These are phyloP conservation scores for Eptesicus fuscus DNA, from an alignment of 2,113 vertebrate species.

Conservation along the genomic window DNA sequence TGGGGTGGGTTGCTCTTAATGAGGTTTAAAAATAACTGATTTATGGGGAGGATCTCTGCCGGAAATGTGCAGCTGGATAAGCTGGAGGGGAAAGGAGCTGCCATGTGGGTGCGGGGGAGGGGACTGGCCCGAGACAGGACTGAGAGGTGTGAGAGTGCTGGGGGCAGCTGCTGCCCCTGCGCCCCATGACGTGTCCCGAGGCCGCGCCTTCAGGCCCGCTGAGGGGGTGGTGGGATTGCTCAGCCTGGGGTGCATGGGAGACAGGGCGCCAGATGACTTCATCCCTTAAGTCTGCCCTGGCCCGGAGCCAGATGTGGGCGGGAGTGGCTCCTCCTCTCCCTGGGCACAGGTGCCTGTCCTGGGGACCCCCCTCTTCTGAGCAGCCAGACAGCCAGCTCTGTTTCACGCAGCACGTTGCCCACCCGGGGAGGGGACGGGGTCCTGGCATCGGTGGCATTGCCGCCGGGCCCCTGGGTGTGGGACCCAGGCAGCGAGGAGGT, in stretches of 20 bases:
- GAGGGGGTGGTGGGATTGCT: background rate
- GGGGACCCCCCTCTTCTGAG: background rate
- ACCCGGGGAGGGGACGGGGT: background rate
- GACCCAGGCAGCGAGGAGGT: background rate
- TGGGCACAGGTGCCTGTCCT: background rate
- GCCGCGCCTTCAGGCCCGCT: background rate
- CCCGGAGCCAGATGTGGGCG: background rate
- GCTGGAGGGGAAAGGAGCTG: background rate
- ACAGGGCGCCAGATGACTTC: background rate
- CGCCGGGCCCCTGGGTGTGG: background rate
- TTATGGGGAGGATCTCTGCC: slow-evolving; percentile 19
- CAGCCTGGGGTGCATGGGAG: background rate
- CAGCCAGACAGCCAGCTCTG: background rate
- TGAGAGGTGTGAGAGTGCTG: background rate
- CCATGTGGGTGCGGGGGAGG: background rate
- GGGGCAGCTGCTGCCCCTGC: background rate
- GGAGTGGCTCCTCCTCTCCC: background rate
- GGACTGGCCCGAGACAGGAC: background rate
- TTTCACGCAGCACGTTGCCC: background rate
- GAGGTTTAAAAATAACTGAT: slow-evolving; percentile 68
- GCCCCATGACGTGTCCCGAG: background rate
- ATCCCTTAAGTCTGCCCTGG: background rate
- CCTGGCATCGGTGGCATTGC: background rate
- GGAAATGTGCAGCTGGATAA: slow-evolving; percentile 52
- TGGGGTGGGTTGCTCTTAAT: background rate